Percentiles rank a stretch among this genome's conserved stretches.
Conservation (phyloP, 2,888 invertebrate species). For the Apodemia hepburni region DNA sequence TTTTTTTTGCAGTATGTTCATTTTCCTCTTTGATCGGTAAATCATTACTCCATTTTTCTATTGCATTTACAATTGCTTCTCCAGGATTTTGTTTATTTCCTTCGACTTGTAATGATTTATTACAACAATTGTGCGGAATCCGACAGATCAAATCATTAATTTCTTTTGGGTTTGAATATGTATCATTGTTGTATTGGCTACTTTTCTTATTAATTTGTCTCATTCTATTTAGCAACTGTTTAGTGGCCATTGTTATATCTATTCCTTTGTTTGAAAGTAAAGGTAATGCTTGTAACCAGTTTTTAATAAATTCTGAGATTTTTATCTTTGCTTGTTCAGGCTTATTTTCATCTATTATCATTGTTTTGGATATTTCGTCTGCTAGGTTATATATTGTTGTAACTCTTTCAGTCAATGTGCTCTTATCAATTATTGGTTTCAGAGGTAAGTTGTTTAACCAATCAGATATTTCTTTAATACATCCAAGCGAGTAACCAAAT, state of each 20-base stretch:
- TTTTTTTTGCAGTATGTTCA: constrained; percentile 13
- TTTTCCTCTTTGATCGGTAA: constrained; percentile 41
- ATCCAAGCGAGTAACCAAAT: constrained; percentile 46
- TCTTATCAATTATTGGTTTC: constrained; percentile 33
- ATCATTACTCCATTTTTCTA: constrained; percentile 51
- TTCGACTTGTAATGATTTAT: constrained; percentile 11
- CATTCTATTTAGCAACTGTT: too few relatives aligned
- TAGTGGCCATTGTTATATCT: too few relatives aligned
- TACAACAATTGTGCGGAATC: constrained; percentile 36
- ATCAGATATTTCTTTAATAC: constrained; percentile 50
- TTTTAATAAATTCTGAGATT: too few relatives aligned
- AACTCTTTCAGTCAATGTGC: constrained; percentile 22
- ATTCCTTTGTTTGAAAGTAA: too few relatives aligned
- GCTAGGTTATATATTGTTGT: too few relatives aligned
- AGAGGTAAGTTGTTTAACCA: constrained; percentile 56
- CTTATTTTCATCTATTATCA: too few relatives aligned
- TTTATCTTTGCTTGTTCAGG: too few relatives aligned
- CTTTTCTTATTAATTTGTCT: too few relatives aligned
- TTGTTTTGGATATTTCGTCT: too few relatives aligned
- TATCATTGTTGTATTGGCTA: too few relatives aligned
- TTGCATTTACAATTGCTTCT: constrained; percentile 40
- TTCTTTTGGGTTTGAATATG: constrained; percentile 18
- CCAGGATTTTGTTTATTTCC: constrained; percentile 19
- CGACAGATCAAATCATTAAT: constrained; percentile 45
- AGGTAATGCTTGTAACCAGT: too few relatives aligned